Percentiles rank a stretch among this genome's conserved stretches.
Evolutionary conservation across 35 echinoderm and acorn worm species (phyloP).

Genomic region (Ptychodera flava): DNA sequence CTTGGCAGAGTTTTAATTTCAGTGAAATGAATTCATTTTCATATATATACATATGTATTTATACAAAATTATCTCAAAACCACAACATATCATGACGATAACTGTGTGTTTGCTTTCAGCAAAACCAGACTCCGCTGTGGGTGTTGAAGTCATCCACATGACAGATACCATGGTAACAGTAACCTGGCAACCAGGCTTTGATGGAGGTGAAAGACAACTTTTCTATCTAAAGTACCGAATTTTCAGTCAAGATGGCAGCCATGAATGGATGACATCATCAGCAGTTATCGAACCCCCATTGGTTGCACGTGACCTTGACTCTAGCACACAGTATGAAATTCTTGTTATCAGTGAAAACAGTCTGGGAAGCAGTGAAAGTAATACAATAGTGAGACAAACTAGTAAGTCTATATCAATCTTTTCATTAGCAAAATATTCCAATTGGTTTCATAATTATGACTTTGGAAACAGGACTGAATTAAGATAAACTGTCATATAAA

Average conservation of each 20-base stretch:
- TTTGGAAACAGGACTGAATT: too few species aligned
- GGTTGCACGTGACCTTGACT: neutral
- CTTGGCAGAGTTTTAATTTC: too few species aligned
- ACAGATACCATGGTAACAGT: neutral
- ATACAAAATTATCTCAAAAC: too few species aligned
- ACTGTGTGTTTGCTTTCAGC: neutral
- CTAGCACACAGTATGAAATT: neutral
- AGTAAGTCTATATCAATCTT: neutral
- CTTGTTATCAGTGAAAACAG: neutral
- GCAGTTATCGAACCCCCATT: neutral
- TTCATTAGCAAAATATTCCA: too few species aligned
- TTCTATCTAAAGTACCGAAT: neutral
- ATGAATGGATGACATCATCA: neutral
- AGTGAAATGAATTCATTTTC: too few species aligned
- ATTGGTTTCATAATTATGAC: too few species aligned
- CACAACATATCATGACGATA: too few species aligned
- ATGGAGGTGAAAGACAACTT: neutral
- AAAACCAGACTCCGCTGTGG: neutral
- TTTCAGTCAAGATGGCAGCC: neutral
- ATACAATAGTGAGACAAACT: neutral
- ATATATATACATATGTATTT: too few species aligned
- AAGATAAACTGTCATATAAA: too few species aligned
- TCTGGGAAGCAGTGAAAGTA: neutral
- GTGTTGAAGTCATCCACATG: neutral
- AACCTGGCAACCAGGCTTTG: neutral